Base-by-base conservation (phyloP, 2,113 vertebrate genomes). In the Lophotis ruficrista region DNA sequence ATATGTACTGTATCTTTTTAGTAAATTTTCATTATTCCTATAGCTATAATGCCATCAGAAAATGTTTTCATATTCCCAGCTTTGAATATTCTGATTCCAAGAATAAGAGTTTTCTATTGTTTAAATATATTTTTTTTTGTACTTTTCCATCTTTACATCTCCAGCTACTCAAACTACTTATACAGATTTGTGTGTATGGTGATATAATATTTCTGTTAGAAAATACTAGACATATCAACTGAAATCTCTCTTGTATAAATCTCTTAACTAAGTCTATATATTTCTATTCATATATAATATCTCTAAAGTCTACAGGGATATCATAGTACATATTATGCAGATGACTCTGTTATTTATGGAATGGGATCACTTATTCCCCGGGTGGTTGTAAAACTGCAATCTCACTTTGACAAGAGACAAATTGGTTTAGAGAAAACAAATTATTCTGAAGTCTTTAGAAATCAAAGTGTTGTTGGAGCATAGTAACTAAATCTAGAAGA, bases 341-440 rank as follows among this genome's bases (percentile, higher is more conserved):
- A 98, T 97, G 64, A 91, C 71, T 83, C 95, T 92, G 87, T 96
- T 97, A 97, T 98, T 98, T 98, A 96, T 97, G 93, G 94, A 98
- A 96, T 80, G 84, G 95, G 95, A 97, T 97, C 54, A 41, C 78
- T 96, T 94, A 66, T 96, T 98, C 89, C 93, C 93, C 71, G 92
- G 89, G 90, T 97, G 96, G 61, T 37, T 96, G 77, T 97, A 96
- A 97, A 97, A 97, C 81, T 97, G 97, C 94, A 97, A 93, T 98
- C 97, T 97, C 79, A 81, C 77, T 97, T 97, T 97, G 97, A 98
- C 97, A 97, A 94, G 97, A 97, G 94, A 96, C 95, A 98, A 97
- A 98, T 98, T 98, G 92, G 95, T 96, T 98, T 97, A 95, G 94
- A 97, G 97, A 97, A 97, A 98, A 98, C 97, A 98, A 98, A 98